A percentile compares a stretch with the other conserved stretches of the same genome.
phyloP scores from a whole-genome alignment of 2,888 invertebrate genomes.

The Formica aserva region DNA sequence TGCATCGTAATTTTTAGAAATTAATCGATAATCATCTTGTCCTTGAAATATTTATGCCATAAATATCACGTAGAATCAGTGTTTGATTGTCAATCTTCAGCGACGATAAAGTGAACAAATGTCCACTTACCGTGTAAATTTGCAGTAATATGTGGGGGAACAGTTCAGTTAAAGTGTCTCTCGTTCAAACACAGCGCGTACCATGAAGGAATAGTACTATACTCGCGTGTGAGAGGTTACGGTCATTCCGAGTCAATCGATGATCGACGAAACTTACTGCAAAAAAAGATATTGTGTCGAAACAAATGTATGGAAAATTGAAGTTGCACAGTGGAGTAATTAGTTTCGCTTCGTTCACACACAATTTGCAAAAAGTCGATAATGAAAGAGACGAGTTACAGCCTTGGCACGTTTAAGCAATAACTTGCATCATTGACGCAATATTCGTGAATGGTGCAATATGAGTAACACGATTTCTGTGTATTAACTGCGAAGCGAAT shows the following conservation, averaged over 20 bases:
- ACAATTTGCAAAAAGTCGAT: conserved; percentile 29
- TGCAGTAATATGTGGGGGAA: conserved; percentile 58
- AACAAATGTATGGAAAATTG: conserved; percentile 24
- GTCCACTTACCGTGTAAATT: conserved; percentile 55
- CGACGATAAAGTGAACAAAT: conserved; percentile 57
- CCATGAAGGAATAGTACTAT: conserved; percentile 26
- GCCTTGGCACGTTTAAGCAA: conserved; percentile 73
- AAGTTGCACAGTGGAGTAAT: conserved; percentile 10
- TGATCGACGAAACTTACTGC: conserved; percentile 31
- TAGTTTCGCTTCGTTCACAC: conserved; percentile 10
- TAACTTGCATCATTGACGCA: conserved; percentile 67
- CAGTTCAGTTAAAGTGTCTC: conserved; percentile 55
- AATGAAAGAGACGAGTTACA: conserved; percentile 29
- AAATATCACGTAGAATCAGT: not conserved
- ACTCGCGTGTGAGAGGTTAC: conserved; percentile 29
- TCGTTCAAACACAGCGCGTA: conserved; percentile 47
- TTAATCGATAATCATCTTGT: conserved; percentile 1
- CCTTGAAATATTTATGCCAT: conserved; percentile 46
- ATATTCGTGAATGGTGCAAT: conserved; percentile 64
- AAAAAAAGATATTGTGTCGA: conserved; percentile 22
- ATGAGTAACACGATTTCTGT: conserved; percentile 63
- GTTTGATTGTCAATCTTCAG: conserved; percentile 47
- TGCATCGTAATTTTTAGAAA: not conserved
- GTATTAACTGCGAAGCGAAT: conserved; percentile 41
- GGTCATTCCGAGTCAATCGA: conserved; percentile 5